Evolutionary conservation across 2,888 invertebrate species (phyloP), one percentile per base, ranked within the genome.

Genomic region (Drosophila paranaensis): DNA sequence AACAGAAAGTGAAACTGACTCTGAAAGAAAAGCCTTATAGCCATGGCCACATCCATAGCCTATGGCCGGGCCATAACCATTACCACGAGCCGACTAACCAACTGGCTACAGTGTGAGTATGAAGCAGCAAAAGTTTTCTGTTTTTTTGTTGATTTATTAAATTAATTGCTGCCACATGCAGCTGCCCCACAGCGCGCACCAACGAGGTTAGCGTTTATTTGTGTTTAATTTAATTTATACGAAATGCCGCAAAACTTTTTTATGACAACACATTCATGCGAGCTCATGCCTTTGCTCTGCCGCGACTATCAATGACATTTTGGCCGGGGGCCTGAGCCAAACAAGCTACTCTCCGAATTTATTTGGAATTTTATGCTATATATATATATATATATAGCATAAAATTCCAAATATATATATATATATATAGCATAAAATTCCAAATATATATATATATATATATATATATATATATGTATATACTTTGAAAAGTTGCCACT

Each of bases 121-220:
- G 62, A 64, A 85, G 55, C 37, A 51, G 71, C 60, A 79, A 82
- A 88, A 90, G 60, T 84, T 88, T 83, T 45, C 83, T 83, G 33
- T 33, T 33, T 27, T 48, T 78, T 67, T 87, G 89, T 90, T 90
- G 89, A 90, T 90, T 89, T 90, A 90, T 89, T 89, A 89, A 89
- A 89, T 89, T 90, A 89, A 89, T 90, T 90, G 86, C 84, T 81
- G 77, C 79, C 87, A 75, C 82, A 75, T 85, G 75, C 66, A 68
- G 62, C 73, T 64, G 65, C 73, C 60, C 50, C 30, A 35, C 53
- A 40, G 20, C n/a, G 27, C 27, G 39, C 56, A 27, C 51, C 57
- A 42, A 48, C 53, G 50, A 65, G 56, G 54, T 61, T 73, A 69
- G 65, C 83, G 67, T 88, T 86, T 88, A 86, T 85, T 88, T 85